Conservation (phyloP, 2,888 invertebrate species). For the Spialia ferax region DNA sequence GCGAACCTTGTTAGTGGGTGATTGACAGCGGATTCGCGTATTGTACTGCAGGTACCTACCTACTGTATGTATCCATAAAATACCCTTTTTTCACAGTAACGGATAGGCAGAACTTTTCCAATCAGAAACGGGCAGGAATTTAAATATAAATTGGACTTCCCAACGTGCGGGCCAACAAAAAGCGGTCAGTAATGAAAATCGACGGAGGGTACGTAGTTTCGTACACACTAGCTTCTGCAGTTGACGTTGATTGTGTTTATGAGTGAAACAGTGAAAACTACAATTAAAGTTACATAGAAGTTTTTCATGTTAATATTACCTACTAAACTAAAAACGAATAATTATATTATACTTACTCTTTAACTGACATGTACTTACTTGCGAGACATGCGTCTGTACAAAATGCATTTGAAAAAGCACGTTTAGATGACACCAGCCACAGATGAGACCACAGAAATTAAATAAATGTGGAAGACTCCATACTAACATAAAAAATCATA, state of each 20-base stretch:
- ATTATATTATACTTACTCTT: too few relatives aligned
- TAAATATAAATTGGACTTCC: constrained; percentile 65
- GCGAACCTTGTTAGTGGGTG: constrained; percentile 14
- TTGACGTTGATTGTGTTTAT: background rate
- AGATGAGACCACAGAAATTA: too few relatives aligned
- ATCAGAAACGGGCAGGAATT: constrained; percentile 58
- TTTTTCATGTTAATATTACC: background rate
- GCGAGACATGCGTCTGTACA: too few relatives aligned
- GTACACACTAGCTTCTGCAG: constrained; percentile 55
- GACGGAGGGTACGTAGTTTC: constrained; percentile 60
- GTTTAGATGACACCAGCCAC: too few relatives aligned
- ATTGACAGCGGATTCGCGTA: constrained; percentile 26
- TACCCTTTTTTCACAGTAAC: constrained; percentile 50
- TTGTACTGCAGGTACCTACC: constrained; percentile 26
- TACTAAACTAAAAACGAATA: too few relatives aligned
- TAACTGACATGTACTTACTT: too few relatives aligned
- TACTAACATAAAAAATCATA: too few relatives aligned
- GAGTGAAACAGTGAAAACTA: background rate
- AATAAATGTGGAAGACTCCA: too few relatives aligned
- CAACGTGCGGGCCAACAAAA: constrained; percentile 60
- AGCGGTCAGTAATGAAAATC: constrained; percentile 75
- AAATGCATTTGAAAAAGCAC: too few relatives aligned
- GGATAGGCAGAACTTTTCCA: constrained; percentile 59
- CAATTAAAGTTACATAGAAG: background rate
- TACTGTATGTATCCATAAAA: constrained; percentile 26